Base-by-base conservation (phyloP, 1,140 invertebrate genomes). In the Caenorhabditis remanei region DNA sequence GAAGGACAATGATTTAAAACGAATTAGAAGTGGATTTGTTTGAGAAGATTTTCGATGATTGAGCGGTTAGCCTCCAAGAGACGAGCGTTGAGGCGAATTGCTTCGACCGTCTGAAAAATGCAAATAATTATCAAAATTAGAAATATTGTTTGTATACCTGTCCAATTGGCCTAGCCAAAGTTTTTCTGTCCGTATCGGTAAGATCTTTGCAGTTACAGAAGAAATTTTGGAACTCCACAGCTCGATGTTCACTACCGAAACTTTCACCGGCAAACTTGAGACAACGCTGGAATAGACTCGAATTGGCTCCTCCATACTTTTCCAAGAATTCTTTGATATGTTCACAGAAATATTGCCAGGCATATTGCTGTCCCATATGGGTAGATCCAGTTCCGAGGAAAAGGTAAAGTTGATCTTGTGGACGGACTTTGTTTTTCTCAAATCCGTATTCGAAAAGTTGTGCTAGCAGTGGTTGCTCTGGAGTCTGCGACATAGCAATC, bases 341-440 rank as follows among this genome's bases (percentile, higher is more conserved):
- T n/a, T 96, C 94, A 92, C 97, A 96, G 90, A 98, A 95, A 93
- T 96, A 98, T 71, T 96, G 93, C 97, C 97, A 99, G 0, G 96
- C 95, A 67, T 97, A 93, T 79, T 97, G 95, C 53, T 97, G 95
- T 0, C 97, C 97, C 85, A 94, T 93, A 21, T 79, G 89, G 2
- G 84, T 87, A 19, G 83, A 41, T 19, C 65, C 53, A 9, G 71
- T 41, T 85, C 95, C 94, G 0, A 95, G 95, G 53, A 98, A 96
- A 0, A 97, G 95, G 92, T 96, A 96, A 1, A 97, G 95, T 0
- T 96, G 95, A 92, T 98, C 97, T 93, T 98, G 97, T 11, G 96
- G 95, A 46, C 96, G 94, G 0, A 99, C 97, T 93, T 98, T 96
- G 89, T 96, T 95, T 95, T 96, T 84, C 13, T 96, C 96, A 93